Base-by-base conservation (phyloP, 2,113 vertebrate species). In the Uropsilus gracilis region DNA sequence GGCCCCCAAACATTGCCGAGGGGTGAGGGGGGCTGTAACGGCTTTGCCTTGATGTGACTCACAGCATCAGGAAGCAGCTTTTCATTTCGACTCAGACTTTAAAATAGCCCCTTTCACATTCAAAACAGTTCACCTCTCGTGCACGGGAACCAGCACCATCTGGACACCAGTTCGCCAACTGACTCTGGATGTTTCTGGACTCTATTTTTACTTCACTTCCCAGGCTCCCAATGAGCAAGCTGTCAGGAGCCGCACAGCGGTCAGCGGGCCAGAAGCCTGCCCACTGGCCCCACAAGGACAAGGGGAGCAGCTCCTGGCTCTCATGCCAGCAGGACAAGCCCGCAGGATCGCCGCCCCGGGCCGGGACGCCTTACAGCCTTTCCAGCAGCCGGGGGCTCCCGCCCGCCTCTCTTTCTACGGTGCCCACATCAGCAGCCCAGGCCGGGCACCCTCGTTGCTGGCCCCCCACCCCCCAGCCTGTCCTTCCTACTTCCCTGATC, bases 131-230 rank as follows among this genome's bases (percentile, higher is more conserved):
- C 39, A 83, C 81, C 94, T 26, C 90, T 68, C 20, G 30, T 13
- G 16, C 73, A 90, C 92, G 91, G 92, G 90, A 94, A 72, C 71
- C 3, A 28, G 66, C 37, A 37, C 96, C 96, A 97, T 96, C 96
- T 97, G 97, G 90, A 69, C 22, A 4, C 86, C 53, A 22, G 77
- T 89, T 88, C 80, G 53, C 89, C 50, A 48, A 53, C 44, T 17
- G 24, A 92, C 78, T 93, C 85, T 57, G 95, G 86, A 84, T 59
- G 30, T n/a, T 94, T 78, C 76, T 42, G 22, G 94, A 83, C 39
- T 94, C 84, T 96, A 93, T 97, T 96, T 96, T 91, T 91, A 90
- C 37, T 48, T 53, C 18, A 26, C 17, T 89, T 71, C 50, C 71
- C 59, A 85, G 84, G 88, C 81, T 91, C n/a, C 8, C 22, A 84